Base-by-base conservation (phyloP, 2,113 vertebrate species). In the Dromiciops gliroides region DNA sequence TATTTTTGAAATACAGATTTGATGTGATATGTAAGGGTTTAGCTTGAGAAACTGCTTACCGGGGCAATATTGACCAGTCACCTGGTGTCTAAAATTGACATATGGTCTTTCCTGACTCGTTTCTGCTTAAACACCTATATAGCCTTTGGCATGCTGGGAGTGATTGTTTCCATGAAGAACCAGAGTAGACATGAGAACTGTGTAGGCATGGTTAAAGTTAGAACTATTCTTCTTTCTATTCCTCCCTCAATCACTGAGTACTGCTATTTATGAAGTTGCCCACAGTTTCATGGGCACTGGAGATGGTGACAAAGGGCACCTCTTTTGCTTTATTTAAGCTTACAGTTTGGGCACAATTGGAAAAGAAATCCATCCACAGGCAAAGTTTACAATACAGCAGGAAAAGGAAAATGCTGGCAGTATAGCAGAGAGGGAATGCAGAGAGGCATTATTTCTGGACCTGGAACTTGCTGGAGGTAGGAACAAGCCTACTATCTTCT, bases 401-500 rank as follows among this genome's bases (percentile, higher is more conserved):
- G 52, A 51, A 91, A 89, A 2, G 7, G 26, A 44, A 88, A 67
- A 83, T 31, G 37, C 89, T 37, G 26, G 89, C 48, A 24, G 60
- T 28, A 8, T 51, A 48, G 44, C 37, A 4, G 22, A 56, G 91
- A 50, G 50, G 1, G 2, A 4, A 12, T 2, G 19, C 37, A 44
- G 31, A 67, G 67, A 83, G 19, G 19, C 7, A n/a, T 53, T 93
- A 90, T 95, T 51, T 6, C n/a, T 56, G 75, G 89, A 8, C 48
- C 60, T 50, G 50, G 60, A n/a, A 56, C 1, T 0, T 2, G 49
- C n/a, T 6, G 93, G 60, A 94, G 50, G 24, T 23, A 47, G 50
- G 90, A 92, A 93, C 91, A 97, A 95, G 94, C 91, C 93, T 95
- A 93, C 91, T 91, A 94, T 91, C 31, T 48, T 89, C 53, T 91